Conservation (phyloP, 2,113 vertebrate species). For the Tonatia bakeri region DNA sequence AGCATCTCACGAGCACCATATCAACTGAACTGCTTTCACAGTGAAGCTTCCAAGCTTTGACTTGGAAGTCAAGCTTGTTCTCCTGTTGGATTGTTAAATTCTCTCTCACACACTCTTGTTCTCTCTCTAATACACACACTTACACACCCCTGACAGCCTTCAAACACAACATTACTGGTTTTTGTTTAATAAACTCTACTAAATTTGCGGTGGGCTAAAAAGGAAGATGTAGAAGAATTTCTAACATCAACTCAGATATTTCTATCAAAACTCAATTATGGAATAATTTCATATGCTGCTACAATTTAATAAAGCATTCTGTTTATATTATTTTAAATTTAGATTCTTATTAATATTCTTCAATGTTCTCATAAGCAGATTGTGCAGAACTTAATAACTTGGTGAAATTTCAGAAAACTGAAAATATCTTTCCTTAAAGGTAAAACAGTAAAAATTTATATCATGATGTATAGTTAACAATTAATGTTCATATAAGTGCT, state of each 20-base stretch:
- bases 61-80: background rate
- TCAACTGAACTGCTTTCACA: background rate
- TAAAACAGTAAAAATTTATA: background rate
- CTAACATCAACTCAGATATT: background rate
- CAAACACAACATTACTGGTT: background rate
- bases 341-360: background rate
- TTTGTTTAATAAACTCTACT: background rate
- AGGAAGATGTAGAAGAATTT: background rate
- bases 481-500: background rate
- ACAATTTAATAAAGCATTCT: background rate
- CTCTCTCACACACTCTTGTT: background rate
- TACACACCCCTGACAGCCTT: background rate
- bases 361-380: background rate
- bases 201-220: background rate
- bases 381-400: background rate
- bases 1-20: background rate
- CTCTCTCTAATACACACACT: background rate
- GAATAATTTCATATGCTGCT: background rate
- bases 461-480: background rate
- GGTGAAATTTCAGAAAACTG: background rate
- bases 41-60: background rate
- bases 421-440: background rate
- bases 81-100: background rate
- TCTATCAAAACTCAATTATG: background rate
- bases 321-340: background rate